phyloP scores from a whole-genome alignment of 2,113 vertebrate genomes.

The Cardinalis cardinalis region DNA sequence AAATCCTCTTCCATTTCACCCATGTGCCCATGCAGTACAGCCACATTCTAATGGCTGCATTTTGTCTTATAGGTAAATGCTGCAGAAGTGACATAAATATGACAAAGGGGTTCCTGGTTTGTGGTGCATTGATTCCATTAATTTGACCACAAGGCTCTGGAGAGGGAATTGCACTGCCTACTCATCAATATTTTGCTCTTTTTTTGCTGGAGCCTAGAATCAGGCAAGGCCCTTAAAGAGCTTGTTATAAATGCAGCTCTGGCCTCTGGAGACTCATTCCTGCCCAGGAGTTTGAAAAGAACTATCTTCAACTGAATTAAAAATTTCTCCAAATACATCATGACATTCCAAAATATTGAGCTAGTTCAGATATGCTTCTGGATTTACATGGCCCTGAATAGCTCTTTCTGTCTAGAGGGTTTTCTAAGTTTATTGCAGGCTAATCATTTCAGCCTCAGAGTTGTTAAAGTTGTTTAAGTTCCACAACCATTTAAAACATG shows the following conservation, averaged over 20 bases:
- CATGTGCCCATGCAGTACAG: not conserved
- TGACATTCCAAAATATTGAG: not conserved
- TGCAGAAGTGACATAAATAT: not conserved
- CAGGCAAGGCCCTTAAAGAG: slow-evolving; percentile 17
- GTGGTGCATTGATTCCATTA: slow-evolving; percentile 30
- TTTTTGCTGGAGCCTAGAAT: not conserved
- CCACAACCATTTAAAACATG: not conserved
- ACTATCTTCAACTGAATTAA: slow-evolving; percentile 18
- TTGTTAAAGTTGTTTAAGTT: not conserved
- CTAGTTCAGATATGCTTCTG: not conserved
- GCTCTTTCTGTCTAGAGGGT: not conserved
- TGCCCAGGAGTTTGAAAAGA: slow-evolving; percentile 15
- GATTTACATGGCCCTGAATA: not conserved
- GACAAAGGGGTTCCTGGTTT: slow-evolving; percentile 5
- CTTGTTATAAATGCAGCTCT: slow-evolving; percentile 26
- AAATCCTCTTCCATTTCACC: not conserved
- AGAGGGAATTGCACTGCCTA: slow-evolving; percentile 40
- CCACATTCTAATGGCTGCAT: not conserved
- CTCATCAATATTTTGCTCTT: slow-evolving; percentile 38
- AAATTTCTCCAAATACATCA: not conserved
- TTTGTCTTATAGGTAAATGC: not conserved
- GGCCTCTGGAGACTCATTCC: slow-evolving; percentile 18
- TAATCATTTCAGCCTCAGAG: not conserved
- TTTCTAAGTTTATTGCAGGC: not conserved
- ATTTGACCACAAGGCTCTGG: slow-evolving; percentile 41